Conservation (phyloP, 2,797 vertebrate species). For the Ctenopoma kingsleyae region DNA sequence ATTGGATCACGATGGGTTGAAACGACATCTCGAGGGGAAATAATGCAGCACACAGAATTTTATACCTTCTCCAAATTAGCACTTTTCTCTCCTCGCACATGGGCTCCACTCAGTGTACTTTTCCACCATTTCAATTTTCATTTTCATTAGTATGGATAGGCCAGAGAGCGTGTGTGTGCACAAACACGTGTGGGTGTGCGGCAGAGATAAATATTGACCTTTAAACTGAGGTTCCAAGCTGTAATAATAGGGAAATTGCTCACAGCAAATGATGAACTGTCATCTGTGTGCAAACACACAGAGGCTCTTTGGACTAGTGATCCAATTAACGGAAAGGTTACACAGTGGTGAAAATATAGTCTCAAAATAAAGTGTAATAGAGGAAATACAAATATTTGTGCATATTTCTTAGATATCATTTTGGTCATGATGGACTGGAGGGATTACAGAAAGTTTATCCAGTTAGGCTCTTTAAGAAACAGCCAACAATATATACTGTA, state of each 20-base stretch:
- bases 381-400: slow-evolving; percentile 22
- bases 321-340: slow-evolving; percentile 73
- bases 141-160: slow-evolving; percentile 47
- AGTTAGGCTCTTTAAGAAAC: slow-evolving; percentile 20
- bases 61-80: slow-evolving; percentile 43
- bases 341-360: slow-evolving; percentile 47
- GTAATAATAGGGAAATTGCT: slow-evolving; percentile 73
- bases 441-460: slow-evolving; percentile 24
- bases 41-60: slow-evolving; percentile 4
- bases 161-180: slow-evolving; percentile 18
- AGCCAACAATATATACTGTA: neutral
- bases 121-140: slow-evolving; percentile 37
- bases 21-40: slow-evolving; percentile 36
- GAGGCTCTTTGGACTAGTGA: slow-evolving; percentile 52
- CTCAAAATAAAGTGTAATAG: slow-evolving; percentile 23
- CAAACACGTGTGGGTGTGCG: slow-evolving; percentile 25
- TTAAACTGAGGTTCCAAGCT: slow-evolving; percentile 58
- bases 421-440: slow-evolving; percentile 17
- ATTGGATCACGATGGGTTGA: slow-evolving; percentile 47
- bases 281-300: slow-evolving; percentile 70
- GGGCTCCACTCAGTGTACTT: slow-evolving; percentile 22
- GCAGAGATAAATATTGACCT: slow-evolving; percentile 71
- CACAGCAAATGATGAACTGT: slow-evolving; percentile 67
- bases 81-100: slow-evolving; percentile 46
- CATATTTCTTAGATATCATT: slow-evolving; percentile 39